phyloP scores from a whole-genome alignment of 2,113 vertebrate genomes.

The Erythrocebus patas region DNA sequence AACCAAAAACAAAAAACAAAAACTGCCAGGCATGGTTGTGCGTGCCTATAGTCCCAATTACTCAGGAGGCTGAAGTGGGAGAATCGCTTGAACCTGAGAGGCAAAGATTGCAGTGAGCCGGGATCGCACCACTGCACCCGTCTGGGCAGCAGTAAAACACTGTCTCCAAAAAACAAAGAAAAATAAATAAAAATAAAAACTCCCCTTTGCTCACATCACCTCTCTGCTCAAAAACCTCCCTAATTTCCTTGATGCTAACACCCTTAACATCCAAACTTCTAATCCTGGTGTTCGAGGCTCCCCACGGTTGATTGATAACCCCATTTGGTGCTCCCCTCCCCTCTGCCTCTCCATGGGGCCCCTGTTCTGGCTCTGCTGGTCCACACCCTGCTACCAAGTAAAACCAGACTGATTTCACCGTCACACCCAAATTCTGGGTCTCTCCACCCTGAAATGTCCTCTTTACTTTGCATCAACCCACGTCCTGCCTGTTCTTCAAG shows the following conservation, averaged over 20 bases:
- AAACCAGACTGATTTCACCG: background rate
- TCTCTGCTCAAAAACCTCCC: background rate
- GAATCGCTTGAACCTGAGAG: no score
- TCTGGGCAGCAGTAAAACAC: no score
- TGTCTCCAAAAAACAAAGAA: no score
- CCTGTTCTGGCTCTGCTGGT: background rate
- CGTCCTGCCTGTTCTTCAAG: background rate
- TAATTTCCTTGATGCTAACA: background rate
- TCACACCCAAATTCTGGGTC: background rate
- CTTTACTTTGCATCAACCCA: constrained; percentile 2
- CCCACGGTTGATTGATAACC: background rate
- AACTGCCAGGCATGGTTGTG: no score
- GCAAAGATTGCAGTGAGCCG: no score
- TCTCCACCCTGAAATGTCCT: background rate
- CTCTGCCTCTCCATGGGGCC: background rate
- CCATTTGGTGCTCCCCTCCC: no score
- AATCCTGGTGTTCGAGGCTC: background rate
- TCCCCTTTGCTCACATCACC: background rate
- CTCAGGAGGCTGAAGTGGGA: no score
- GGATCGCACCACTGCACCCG: no score
- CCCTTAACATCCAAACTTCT: background rate
- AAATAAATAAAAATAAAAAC: no score
- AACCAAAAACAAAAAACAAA: no score
- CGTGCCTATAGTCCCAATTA: no score
- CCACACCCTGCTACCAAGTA: background rate